A percentile compares a stretch with the other conserved stretches of the same genome.
Conservation (phyloP, 1,140 invertebrate genomes). For the Drosophila repleta region DNA sequence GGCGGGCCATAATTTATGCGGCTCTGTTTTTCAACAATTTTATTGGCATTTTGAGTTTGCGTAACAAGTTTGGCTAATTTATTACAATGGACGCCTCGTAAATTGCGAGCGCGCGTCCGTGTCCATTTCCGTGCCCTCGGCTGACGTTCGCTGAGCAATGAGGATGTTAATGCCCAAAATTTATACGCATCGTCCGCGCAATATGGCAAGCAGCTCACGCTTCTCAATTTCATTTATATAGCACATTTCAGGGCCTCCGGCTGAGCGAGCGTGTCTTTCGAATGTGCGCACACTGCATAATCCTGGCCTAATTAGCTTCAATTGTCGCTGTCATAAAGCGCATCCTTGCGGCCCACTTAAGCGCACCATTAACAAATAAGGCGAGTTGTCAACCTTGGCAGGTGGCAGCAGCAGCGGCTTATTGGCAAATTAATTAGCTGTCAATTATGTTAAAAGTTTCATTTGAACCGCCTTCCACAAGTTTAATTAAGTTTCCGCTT, state of each 20-base stretch:
- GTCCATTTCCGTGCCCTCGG: slow-evolving; percentile 18
- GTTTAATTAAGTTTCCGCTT: slow-evolving; percentile 62
- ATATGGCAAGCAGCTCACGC: slow-evolving; percentile 55
- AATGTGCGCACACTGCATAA: slow-evolving; percentile 46
- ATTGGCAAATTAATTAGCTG: slow-evolving; percentile 76
- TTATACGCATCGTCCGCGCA: slow-evolving; percentile 41
- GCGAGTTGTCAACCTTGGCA: slow-evolving; percentile 8
- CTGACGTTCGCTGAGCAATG: slow-evolving; percentile 52
- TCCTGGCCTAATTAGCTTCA: slow-evolving; percentile 61
- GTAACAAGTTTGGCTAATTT: slow-evolving; percentile 73
- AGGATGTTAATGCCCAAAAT: slow-evolving; percentile 63
- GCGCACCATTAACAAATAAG: slow-evolving; percentile 9
- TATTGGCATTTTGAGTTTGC: slow-evolving; percentile 70
- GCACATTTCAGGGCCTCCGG: not conserved
- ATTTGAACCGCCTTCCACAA: slow-evolving; percentile 29
- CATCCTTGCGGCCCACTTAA: slow-evolving; percentile 52
- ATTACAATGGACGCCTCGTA: slow-evolving; percentile 62
- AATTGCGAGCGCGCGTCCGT: slow-evolving; percentile 37
- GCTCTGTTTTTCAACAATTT: slow-evolving; percentile 64
- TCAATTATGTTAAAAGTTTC: slow-evolving; percentile 66
- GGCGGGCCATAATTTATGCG: slow-evolving; percentile 53
- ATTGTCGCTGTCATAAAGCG: slow-evolving; percentile 70
- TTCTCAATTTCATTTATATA: slow-evolving; percentile 63
- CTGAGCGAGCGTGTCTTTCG: slow-evolving; percentile 10
- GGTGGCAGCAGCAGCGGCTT: slow-evolving; percentile 36